Evolutionary conservation across 2,113 vertebrate genomes (phyloP), one percentile per base, ranked within the genome.

Genomic region (Tautogolabrus adspersus): DNA sequence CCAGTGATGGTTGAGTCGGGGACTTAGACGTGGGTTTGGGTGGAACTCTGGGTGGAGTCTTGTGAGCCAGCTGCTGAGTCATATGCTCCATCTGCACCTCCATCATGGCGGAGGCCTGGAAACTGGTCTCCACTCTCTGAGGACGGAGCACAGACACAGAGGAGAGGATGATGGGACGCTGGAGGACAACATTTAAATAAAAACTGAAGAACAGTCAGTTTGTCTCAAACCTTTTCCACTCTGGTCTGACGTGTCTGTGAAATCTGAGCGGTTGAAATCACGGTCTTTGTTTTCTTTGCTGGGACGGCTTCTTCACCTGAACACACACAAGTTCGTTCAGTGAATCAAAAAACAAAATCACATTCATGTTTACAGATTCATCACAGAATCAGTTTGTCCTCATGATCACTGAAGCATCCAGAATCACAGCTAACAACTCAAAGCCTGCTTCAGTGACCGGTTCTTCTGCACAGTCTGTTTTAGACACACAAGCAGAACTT

Each of bases 251-350:
- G 95, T 81, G 93, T 95, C 94, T 97, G 94, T 79, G 89, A 96
- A 93, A 97, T 96, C 90, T 97, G 95, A 94, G 96, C 93, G 87
- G 96, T 94, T 89, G 97, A 96, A 92, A 98, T 94, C 85, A 97
- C 94, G 16, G 96, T 99, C 90, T 98, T 99, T 60, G 97, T 99
- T 95, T 97, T 99, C 96, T 99, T 99, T 84, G 97, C 97, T 81
- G 97, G 97, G 84, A 99, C 95, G 49, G 94, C 96, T 95, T 99
- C 98, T 63, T 95, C 94, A 57, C 96, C 98, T 99, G 92, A 21
- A 73, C 46, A 58, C 21, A 46, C 11, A 47, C 1, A 61, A 1
- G 7, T 26, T 42, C 2, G 13, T 8, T 59, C 15, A 15, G 16
- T 59, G 30, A 38, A 1, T n/a, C 16, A 60, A 30, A n/a, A 38